phyloP scores from a whole-genome alignment of 2,888 invertebrate genomes.

The Temnothorax unifasciatus region DNA sequence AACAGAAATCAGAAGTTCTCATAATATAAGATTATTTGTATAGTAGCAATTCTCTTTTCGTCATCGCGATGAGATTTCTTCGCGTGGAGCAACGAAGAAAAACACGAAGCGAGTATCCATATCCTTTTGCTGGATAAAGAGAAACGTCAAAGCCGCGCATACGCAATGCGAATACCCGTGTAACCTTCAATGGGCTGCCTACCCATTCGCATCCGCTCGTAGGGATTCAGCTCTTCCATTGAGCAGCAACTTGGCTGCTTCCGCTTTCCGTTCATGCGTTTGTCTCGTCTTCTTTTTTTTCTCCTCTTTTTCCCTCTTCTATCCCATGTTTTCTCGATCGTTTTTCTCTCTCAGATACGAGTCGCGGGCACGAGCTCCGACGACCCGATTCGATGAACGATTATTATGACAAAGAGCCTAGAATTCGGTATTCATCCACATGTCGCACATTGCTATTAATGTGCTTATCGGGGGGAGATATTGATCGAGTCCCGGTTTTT shows the following conservation, averaged over 20 bases:
- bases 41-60: background rate
- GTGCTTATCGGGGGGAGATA: constrained; percentile 7
- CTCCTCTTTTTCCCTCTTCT: constrained; percentile 44
- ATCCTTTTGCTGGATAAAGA: constrained; percentile 71
- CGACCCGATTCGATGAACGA: background rate
- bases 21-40: background rate
- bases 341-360: constrained; percentile 28
- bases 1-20: background rate
- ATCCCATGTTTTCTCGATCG: background rate
- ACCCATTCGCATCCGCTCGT: constrained; percentile 82
- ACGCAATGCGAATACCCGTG: constrained; percentile 76
- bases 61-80: background rate
- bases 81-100: background rate
- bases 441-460: constrained; percentile 31
- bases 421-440: background rate
- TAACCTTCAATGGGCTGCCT: constrained; percentile 81
- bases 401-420: background rate
- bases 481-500: constrained; percentile 60
- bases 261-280: constrained; percentile 82
- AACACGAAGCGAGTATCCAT: constrained; percentile 18
- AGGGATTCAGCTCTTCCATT: constrained; percentile 82
- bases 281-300: constrained; percentile 65
- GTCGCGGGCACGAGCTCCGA: background rate
- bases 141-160: constrained; percentile 75
- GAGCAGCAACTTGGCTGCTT: constrained; percentile 79